Evolutionary conservation across 2,113 vertebrate species (phyloP).

Genomic region (Psittacula cyanocephala): DNA sequence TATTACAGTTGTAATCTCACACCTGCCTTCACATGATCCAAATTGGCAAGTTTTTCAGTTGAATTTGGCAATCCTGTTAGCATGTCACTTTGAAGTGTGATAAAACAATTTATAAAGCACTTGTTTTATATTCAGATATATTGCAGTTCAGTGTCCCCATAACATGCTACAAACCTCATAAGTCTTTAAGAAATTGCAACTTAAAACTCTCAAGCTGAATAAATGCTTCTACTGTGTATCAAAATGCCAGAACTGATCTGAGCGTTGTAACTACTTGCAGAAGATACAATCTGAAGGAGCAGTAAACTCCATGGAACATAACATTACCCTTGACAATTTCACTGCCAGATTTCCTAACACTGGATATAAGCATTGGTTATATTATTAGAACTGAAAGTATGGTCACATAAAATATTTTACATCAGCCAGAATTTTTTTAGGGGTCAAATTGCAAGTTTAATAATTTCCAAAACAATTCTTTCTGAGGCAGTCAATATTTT

Average conservation of each 20-base stretch:
- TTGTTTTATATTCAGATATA: constrained; percentile 64
- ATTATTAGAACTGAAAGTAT: background rate
- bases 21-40: constrained; percentile 56
- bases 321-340: constrained; percentile 34
- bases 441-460: background rate
- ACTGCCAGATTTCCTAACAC: background rate
- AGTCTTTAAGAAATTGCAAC: constrained; percentile 3
- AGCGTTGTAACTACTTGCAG: background rate
- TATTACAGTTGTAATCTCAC: constrained; percentile 62
- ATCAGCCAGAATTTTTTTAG: background rate
- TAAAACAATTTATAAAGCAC: constrained; percentile 58
- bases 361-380: background rate
- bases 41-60: constrained; percentile 54
- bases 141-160: constrained; percentile 38
- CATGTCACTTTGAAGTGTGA: constrained; percentile 36
- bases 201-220: constrained; percentile 3
- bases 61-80: constrained; percentile 44
- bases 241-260: background rate
- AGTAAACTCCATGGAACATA: constrained; percentile 17
- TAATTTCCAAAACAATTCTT: background rate
- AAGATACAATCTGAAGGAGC: constrained; percentile 41
- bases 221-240: constrained; percentile 24
- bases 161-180: constrained; percentile 40
- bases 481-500: background rate
- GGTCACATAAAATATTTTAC: background rate